A percentile compares a stretch with the other conserved stretches of the same genome.
Conservation (phyloP, 2,888 invertebrate genomes). For the Scrobipalpa costella region DNA sequence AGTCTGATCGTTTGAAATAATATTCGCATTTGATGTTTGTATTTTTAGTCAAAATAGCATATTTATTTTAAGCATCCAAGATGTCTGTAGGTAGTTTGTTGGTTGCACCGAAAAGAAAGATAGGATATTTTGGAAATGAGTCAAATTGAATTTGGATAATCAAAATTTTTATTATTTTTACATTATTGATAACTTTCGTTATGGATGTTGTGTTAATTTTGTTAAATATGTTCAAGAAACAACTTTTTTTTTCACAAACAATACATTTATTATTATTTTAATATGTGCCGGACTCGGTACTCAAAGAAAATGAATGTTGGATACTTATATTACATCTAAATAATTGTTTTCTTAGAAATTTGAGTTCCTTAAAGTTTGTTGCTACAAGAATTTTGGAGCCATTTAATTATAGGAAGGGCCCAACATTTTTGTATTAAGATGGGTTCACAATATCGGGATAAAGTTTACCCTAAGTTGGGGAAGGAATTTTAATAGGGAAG, state of each 20-base stretch:
- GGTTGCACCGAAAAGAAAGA: too few relatives aligned
- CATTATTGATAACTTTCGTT: too few relatives aligned
- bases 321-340: background rate
- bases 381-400: constrained; percentile 15
- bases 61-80: too few relatives aligned
- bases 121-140: too few relatives aligned
- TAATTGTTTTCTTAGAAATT: background rate
- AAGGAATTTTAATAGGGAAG: constrained; percentile 74
- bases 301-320: background rate
- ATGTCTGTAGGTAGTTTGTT: too few relatives aligned
- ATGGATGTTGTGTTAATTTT: too few relatives aligned
- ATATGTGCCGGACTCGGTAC: too few relatives aligned
- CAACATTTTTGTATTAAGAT: constrained; percentile 25
- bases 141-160: too few relatives aligned
- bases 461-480: constrained; percentile 57
- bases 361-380: constrained; percentile 7
- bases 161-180: too few relatives aligned
- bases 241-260: too few relatives aligned
- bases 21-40: background rate
- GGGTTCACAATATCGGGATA: constrained; percentile 40
- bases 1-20: constrained; percentile 7
- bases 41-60: background rate
- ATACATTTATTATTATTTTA: too few relatives aligned
- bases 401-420: constrained; percentile 23
- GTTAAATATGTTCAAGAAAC: too few relatives aligned